Evolutionary conservation across 2,888 invertebrate species (phyloP), one percentile per base, ranked within the genome.

Genomic region (Allophyes oxyacanthae): DNA sequence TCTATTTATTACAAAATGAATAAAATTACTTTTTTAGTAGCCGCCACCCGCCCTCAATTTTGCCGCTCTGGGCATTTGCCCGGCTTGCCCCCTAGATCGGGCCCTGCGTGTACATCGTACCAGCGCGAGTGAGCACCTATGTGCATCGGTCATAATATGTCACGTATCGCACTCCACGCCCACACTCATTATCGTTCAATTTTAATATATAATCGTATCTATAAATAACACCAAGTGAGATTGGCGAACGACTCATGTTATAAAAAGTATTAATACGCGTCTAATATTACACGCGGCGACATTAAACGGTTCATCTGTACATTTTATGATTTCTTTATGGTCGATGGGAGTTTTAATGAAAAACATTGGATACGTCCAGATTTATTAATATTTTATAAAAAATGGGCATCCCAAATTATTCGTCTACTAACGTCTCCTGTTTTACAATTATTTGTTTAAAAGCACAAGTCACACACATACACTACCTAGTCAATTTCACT

Each of bases 201-300:
- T 52, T 40, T 62, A 62, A 49, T 58, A 70, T 66, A 61, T 63
- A 56, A 71, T 71, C 69, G 48, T 33, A 40, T 55, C 58, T 64
- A 63, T 60, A 75, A 76, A 79, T 83, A 81, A 51, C 61, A 37
- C 64, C 57, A 56, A 66, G 63, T 77, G 61, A 75, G 63, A 72
- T 50, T 54, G 32, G 59, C 63, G 64, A 70, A 72, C 70, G 64
- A 58, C 64, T 70, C 58, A 45, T 54, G 64, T 66, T 77, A 72
- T 75, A 54, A 67, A 53, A 70, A 70, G 38, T 81, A 81, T 79
- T 75, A 75, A 77, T 80, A 79, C 57, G 56, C 60, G 36, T 55
- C 75, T 79, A 80, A 77, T 74, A 79, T 79, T 78, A 81, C 69
- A 42, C 68, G 49, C 59, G 40, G 37, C 61, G 56, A 66, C 64